These are phyloP conservation scores for Tamias sibiricus DNA, from an alignment of 2,113 vertebrate genomes.

Conservation along the genomic window DNA sequence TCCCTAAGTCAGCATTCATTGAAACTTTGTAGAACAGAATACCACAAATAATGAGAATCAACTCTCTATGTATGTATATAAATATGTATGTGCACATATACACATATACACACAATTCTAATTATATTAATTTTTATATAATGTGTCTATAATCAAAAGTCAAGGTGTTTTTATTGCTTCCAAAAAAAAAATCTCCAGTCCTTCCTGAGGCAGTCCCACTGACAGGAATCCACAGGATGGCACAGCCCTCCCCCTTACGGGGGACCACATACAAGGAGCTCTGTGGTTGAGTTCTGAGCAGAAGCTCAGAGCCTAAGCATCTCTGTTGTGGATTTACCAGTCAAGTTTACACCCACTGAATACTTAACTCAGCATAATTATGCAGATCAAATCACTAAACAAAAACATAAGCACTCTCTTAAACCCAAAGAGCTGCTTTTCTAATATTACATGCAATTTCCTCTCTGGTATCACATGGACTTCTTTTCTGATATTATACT, in stretches of 20 bases:
- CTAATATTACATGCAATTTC: not conserved
- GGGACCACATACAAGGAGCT: not conserved
- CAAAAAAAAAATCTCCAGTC: not conserved
- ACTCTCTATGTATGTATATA: not conserved
- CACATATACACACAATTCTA: not conserved
- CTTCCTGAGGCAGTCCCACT: not conserved
- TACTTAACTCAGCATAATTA: not conserved
- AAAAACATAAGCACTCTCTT: not conserved
- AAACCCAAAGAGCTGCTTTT: not conserved
- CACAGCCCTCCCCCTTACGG: not conserved
- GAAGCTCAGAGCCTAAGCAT: not conserved
- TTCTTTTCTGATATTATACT: not conserved
- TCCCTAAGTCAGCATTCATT: not conserved
- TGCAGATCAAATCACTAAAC: conserved; percentile 41
- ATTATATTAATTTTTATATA: conserved; percentile 19
- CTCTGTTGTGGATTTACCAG: not conserved
- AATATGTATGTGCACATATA: not conserved
- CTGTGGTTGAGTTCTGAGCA: not conserved
- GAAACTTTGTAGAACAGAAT: not conserved
- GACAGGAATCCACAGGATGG: not conserved
- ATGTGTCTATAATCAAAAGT: not conserved
- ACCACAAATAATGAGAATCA: not conserved
- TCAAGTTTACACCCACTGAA: not conserved
- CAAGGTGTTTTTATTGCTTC: not conserved
- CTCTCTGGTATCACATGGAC: not conserved